These are phyloP conservation scores for Pongo pygmaeus DNA, from an alignment of 2,113 vertebrate species.

Conservation along the genomic window DNA sequence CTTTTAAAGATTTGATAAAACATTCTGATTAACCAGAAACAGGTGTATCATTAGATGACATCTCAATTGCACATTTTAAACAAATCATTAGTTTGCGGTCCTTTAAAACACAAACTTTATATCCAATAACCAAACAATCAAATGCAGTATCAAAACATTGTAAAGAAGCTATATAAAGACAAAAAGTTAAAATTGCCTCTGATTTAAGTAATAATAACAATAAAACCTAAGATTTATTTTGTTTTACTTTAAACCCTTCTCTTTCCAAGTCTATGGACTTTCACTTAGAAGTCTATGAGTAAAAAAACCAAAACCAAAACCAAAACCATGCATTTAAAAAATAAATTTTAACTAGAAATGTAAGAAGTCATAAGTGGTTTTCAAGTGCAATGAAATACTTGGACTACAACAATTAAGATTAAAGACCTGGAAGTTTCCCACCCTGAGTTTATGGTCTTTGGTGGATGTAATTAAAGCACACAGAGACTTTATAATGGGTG, in stretches of 20 bases:
- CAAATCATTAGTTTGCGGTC: background rate
- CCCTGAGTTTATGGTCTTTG: conserved; percentile 19
- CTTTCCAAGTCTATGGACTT: background rate
- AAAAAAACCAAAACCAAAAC: background rate
- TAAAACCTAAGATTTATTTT: background rate
- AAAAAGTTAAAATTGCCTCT: background rate
- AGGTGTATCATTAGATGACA: background rate
- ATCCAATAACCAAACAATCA: background rate
- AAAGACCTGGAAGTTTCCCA: background rate
- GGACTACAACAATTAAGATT: conserved; percentile 31
- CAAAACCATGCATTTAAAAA: background rate
- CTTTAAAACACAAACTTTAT: conserved; percentile 25
- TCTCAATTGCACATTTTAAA: background rate
- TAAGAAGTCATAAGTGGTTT: conserved; percentile 16
- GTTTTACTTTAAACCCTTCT: background rate
- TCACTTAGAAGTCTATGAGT: conserved; percentile 8
- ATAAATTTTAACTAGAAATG: conserved; percentile 39
- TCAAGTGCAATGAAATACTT: background rate
- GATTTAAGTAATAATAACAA: conserved; percentile 28
- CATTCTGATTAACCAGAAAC: background rate
- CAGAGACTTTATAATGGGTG: conserved; percentile 3
- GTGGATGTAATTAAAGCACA: conserved; percentile 29
- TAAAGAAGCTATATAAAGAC: background rate
- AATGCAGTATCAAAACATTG: conserved; percentile 6
- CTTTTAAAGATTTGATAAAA: background rate